Conservation (phyloP, 2,888 invertebrate genomes). For the Ichneumon xanthorius region DNA sequence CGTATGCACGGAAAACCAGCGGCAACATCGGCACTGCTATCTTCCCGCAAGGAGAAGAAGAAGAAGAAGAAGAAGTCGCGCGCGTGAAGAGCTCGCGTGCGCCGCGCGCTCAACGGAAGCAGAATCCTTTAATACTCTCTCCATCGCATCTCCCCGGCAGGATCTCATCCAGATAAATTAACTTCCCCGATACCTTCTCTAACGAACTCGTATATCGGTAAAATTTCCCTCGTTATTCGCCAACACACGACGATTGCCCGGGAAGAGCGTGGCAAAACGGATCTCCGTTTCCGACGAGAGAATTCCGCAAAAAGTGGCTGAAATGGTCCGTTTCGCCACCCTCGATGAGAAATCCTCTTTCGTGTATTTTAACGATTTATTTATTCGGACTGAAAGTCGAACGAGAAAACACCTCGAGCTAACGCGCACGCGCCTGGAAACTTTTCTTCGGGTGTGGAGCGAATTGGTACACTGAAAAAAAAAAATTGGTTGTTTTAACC, state of each 20-base stretch:
- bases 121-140: slow-evolving; percentile 19
- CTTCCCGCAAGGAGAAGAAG: slow-evolving; percentile 36
- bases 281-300: not conserved
- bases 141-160: not conserved
- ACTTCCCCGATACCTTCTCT: not conserved
- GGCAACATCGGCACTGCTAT: slow-evolving; percentile 20
- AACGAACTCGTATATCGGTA: slow-evolving; percentile 14
- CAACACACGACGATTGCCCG: not conserved
- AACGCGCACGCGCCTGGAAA: not conserved
- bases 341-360: not conserved
- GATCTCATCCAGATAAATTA: slow-evolving; percentile 7
- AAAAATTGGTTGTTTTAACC: too few relatives aligned
- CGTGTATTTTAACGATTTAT: slow-evolving; percentile 19
- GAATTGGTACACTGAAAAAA: not conserved
- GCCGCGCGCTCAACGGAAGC: not conserved
- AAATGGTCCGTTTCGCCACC: too few relatives aligned
- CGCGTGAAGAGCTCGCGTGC: slow-evolving; percentile 42
- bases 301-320: not conserved
- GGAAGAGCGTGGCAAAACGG: not conserved
- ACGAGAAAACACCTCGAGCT: not conserved
- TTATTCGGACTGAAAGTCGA: slow-evolving; percentile 5
- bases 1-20: slow-evolving; percentile 66
- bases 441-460: slow-evolving; percentile 4
- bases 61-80: slow-evolving; percentile 3
- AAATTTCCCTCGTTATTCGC: not conserved